Conservation (phyloP, 2,888 invertebrate genomes). For the Cylloceria caligata region DNA sequence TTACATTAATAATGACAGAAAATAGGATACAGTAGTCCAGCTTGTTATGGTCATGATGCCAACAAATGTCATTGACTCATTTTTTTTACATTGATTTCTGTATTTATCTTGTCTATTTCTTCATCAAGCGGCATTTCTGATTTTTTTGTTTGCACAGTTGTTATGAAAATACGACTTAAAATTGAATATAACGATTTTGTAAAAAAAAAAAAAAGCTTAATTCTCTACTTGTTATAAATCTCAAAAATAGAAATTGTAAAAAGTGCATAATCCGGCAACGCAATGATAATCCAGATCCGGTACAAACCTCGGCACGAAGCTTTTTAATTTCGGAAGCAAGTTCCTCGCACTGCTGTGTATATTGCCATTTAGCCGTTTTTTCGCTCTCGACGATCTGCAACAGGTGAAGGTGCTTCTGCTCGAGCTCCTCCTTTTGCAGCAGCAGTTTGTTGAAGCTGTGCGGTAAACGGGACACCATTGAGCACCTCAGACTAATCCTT, state of each 20-base stretch:
- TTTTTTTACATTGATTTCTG: too few relatives aligned
- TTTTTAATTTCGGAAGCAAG: constrained; percentile 95
- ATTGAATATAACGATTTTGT: too few relatives aligned
- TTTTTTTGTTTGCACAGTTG: too few relatives aligned
- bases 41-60: too few relatives aligned
- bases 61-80: too few relatives aligned
- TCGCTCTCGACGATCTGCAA: constrained; percentile 96
- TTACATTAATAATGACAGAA: too few relatives aligned
- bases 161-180: too few relatives aligned
- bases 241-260: not conserved
- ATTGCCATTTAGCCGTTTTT: constrained; percentile 96
- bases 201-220: not conserved
- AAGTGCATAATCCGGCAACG: not conserved
- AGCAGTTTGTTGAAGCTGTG: constrained; percentile 94
- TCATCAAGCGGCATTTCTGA: too few relatives aligned
- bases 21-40: too few relatives aligned
- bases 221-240: not conserved
- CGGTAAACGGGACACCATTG: constrained; percentile 5
- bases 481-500: not conserved
- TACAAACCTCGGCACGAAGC: constrained; percentile 92
- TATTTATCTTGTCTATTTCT: too few relatives aligned
- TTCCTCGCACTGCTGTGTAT: constrained; percentile 96
- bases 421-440: constrained; percentile 95
- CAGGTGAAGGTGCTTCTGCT: constrained; percentile 96
- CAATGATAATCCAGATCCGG: constrained; percentile 22